Evolutionary conservation across 2,113 vertebrate genomes (phyloP), one percentile per base, ranked within the genome.

Genomic region (Eptesicus fuscus): DNA sequence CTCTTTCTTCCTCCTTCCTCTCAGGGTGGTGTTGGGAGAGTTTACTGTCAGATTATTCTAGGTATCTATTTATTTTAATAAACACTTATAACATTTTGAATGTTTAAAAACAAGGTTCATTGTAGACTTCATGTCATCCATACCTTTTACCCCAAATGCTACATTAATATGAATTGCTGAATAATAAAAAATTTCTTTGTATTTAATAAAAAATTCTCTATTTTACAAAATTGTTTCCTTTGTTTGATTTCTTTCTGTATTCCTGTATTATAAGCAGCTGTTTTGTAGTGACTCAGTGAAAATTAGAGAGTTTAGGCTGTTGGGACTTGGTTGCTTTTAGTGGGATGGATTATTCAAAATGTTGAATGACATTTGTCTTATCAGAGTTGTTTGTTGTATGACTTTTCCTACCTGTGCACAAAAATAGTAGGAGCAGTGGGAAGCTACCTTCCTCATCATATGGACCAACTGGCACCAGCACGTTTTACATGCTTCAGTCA

Each of bases 101-200:
- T 89, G n/a, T 88, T 95, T 65, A 84, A 76, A 96, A n/a, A 32
- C n/a, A 96, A 70, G 53, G 40, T 30, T 71, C 61, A 25, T 37
- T 67, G 22, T 91, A 71, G 17, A 82, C 18, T 7, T 90, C 18
- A 3, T 79, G 23, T 83, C 9, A 42, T 89, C 14, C 4, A 3
- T 78, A 96, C 22, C 1, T 51, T 70, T 93, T 90, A 47, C 71
- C 16, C 47, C 7, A 85, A 92, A 73, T 49, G 67, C 9, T 95
- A 92, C 20, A 73, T 96, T 82, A 87, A 42, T 59, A 12, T 59
- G 56, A 51, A 10, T 82, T 85, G 28, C 30, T 53, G 30, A 73
- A 79, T 91, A 96, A 90, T 85, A 63, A 87, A 67, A 80, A 18
- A 4, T 73, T 96, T 86, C 28, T 94, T 84, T 79, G 22, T 91